phyloP scores from a whole-genome alignment of 2,113 vertebrate genomes.

The Tinamus guttatus region DNA sequence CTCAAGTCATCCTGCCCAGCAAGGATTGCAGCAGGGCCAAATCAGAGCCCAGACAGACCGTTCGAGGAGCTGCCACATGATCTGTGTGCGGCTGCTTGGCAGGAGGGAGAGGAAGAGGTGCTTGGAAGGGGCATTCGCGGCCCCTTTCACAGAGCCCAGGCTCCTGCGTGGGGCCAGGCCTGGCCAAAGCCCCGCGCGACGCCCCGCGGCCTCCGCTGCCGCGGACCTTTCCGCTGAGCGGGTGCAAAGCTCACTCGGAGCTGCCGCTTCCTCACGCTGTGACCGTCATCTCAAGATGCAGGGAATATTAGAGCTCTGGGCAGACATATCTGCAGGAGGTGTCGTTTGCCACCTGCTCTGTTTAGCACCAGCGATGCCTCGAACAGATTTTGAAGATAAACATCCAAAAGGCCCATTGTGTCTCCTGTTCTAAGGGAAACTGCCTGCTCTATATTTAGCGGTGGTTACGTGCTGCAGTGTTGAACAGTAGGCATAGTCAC shows the following conservation, averaged over 20 bases:
- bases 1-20: background rate
- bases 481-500: background rate
- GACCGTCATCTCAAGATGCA: background rate
- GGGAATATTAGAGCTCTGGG: background rate
- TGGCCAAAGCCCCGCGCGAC: background rate
- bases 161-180: background rate
- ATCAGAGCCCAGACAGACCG: background rate
- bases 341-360: background rate
- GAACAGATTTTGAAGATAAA: background rate
- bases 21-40: background rate
- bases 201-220: background rate
- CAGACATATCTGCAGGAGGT: background rate
- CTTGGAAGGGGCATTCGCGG: background rate
- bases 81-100: background rate
- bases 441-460: background rate
- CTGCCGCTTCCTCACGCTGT: background rate
- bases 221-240: background rate
- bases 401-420: background rate
- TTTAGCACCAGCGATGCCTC: background rate
- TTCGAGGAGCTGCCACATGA: background rate
- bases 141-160: background rate
- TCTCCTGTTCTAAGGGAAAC: background rate
- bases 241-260: background rate
- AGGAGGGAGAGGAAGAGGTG: background rate
- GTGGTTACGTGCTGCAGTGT: background rate